phyloP scores from a whole-genome alignment of 2,888 invertebrate species.

The Dione juno region DNA sequence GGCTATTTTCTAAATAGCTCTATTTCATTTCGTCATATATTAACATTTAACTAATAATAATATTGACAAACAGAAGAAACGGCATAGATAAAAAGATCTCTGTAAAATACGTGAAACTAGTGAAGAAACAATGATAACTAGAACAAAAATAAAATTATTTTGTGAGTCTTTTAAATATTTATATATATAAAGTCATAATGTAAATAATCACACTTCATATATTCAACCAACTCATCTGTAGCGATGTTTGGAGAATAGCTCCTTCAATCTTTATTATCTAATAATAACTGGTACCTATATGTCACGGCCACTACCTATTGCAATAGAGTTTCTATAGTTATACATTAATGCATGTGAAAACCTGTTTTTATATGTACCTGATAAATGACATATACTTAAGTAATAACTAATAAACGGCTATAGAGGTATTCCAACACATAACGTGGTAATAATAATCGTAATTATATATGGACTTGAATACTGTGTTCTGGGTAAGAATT shows the following conservation, averaged over 20 bases:
- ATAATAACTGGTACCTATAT: slow-evolving; percentile 2
- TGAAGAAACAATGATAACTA: not conserved
- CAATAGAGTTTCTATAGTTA: not conserved
- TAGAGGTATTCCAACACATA: not conserved
- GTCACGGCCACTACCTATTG: slow-evolving; percentile 5
- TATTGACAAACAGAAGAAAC: not conserved
- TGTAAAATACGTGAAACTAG: not conserved
- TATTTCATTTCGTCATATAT: no score
- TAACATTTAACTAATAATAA: no score
- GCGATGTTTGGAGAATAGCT: not conserved
- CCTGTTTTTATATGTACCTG: slow-evolving; percentile 2
- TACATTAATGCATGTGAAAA: slow-evolving; percentile 1
- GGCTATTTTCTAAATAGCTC: no score
- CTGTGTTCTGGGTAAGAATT: not conserved
- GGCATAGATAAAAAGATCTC: not conserved
- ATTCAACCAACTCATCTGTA: not conserved
- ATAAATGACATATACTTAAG: not conserved
- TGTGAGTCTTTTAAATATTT: not conserved
- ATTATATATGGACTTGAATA: not conserved
- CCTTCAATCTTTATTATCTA: not conserved
- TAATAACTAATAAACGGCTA: not conserved
- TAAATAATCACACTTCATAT: not conserved
- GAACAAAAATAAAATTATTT: not conserved
- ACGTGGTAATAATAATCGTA: not conserved
- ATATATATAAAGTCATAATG: not conserved